Base-by-base conservation (phyloP, 2,113 vertebrate species). In the Sialia sialis region DNA sequence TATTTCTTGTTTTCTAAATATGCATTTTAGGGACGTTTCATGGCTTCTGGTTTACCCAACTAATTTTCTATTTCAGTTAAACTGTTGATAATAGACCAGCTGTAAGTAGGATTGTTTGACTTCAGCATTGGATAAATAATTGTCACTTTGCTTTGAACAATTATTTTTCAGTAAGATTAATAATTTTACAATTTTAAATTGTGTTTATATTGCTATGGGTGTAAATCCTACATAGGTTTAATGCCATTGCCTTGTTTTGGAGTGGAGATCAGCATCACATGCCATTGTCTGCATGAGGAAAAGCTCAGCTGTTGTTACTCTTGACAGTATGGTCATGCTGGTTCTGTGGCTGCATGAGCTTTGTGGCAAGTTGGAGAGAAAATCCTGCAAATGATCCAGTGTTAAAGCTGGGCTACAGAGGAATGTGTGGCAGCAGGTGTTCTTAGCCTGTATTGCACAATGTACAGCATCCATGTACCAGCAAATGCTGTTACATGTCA, bases 271-370 rank as follows among this genome's bases (percentile, higher is more conserved):
- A 29, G 36, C 30, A 41, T 49, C n/a, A 72, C 7, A 1, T 55
- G 7, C 10, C 2, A 1, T 41, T 75, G 52, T 39, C 30, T 84
- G 23, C 3, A 1, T 67, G 26, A 68, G 25, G 18, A 34, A 76
- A 72, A 83, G 26, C 11, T 20, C 34, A 21, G 54, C 22, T 73
- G 10, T 27, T 51, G 25, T 52, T 83, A 3, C 19, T 52, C 38
- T 58, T 19, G 25, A 39, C 41, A 49, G 0, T 30, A 2, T 19
- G 16, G 4, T 41, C 0, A 13, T 13, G 13, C 52, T 51, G 41
- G 7, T 13, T 76, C 49, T 87, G n/a, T 63, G 43, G 17, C 10
- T 74, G n/a, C 56, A 32, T 63, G 30, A 43, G 20, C 68, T 67
- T 80, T 84, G 29, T 84, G 36, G 51, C 46, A 39, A 39, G 7